A percentile compares a stretch with the other conserved stretches of the same genome.
These are phyloP conservation scores for Sceloporus undulatus DNA, from an alignment of 2,113 vertebrate genomes.

Conservation along the genomic window DNA sequence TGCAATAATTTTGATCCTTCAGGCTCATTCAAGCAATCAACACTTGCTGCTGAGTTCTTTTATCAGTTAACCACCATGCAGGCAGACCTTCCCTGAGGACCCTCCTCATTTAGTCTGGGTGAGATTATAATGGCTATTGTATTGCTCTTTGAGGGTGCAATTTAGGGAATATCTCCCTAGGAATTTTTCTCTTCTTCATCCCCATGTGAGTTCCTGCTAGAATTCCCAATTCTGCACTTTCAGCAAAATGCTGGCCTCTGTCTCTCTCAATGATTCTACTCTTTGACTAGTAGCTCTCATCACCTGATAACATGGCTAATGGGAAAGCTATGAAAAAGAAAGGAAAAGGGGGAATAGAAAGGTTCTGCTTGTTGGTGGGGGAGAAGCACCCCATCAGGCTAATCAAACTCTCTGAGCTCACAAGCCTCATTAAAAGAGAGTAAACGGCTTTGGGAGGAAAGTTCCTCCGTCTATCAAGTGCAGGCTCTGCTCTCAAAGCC, in stretches of 20 bases:
- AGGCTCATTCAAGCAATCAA: not conserved
- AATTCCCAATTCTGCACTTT: slow-evolving; percentile 16
- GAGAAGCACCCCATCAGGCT: not conserved
- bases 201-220: not conserved
- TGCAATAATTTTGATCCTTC: too few relatives aligned
- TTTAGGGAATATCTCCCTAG: slow-evolving; percentile 14
- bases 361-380: not conserved
- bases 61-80: not conserved
- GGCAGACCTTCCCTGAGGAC: not conserved
- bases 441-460: slow-evolving; percentile 36
- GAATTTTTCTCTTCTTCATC: not conserved
- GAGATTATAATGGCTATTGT: slow-evolving; percentile 22
- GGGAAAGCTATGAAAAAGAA: not conserved
- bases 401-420: slow-evolving; percentile 9
- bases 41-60: not conserved
- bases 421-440: slow-evolving; percentile 25
- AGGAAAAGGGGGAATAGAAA: not conserved
- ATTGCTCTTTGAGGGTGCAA: slow-evolving; percentile 2
- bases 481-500: not conserved
- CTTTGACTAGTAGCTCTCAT: not conserved
- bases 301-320: slow-evolving; percentile 8
- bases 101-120: not conserved
- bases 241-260: not conserved
- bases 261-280: not conserved
- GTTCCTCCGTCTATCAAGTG: not conserved